Evolutionary conservation across 2,888 invertebrate species (phyloP).

Genomic region (Caenorhabditis drosophilae): DNA sequence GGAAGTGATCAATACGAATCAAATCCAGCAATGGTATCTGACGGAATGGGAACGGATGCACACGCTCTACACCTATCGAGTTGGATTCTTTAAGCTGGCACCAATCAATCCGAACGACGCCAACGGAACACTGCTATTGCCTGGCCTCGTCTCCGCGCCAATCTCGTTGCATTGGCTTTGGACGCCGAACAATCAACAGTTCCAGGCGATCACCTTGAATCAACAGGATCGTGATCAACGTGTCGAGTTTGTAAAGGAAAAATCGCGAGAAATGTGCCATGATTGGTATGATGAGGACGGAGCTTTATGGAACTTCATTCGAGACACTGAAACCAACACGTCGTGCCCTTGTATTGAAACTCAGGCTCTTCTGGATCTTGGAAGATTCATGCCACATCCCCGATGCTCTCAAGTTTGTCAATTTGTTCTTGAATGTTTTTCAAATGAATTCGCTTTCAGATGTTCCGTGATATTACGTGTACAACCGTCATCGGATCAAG

Average conservation of each 20-base stretch:
- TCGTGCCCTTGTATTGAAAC: conserved; percentile 82
- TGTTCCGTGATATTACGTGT: conserved; percentile 73
- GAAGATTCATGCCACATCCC: conserved; percentile 81
- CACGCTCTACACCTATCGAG: conserved; percentile 64
- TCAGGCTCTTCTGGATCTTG: conserved; percentile 89
- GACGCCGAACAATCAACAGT: conserved; percentile 57
- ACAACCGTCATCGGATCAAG: conserved; percentile 86
- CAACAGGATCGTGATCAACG: conserved; percentile 42
- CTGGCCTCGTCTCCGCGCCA: conserved; percentile 66
- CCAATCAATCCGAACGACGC: conserved; percentile 62
- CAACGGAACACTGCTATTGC: conserved; percentile 55
- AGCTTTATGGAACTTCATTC: conserved; percentile 66
- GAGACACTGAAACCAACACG: conserved; percentile 68
- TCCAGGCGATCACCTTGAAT: conserved; percentile 50
- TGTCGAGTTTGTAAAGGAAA: conserved; percentile 57
- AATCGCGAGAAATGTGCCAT: conserved; percentile 67
- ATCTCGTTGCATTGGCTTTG: conserved; percentile 69
- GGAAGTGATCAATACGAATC: conserved; percentile 66
- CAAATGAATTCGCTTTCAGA: conserved; percentile 42
- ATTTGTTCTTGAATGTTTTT: background rate
- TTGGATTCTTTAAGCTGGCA: conserved; percentile 67
- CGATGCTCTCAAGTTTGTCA: conserved; percentile 51
- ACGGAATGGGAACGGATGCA: conserved; percentile 67
- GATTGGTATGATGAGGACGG: conserved; percentile 69
- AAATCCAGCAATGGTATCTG: conserved; percentile 65